Percentiles rank a stretch among this genome's conserved stretches.
phyloP scores from a whole-genome alignment of 2,113 vertebrate species.

The Lepus americanus region DNA sequence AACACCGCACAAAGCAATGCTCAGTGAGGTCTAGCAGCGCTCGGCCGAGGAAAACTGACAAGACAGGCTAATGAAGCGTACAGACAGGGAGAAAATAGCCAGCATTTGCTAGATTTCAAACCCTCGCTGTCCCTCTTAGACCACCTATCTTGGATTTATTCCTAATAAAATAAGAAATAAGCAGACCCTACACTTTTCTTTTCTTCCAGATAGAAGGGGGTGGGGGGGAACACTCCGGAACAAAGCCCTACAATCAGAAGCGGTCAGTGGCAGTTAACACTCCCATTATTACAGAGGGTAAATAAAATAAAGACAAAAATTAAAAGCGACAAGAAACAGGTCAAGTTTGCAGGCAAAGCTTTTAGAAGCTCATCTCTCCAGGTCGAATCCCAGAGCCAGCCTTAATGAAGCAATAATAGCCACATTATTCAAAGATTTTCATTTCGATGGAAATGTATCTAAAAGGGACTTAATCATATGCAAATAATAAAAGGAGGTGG shows the following conservation, averaged over 20 bases:
- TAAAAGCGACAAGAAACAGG: constrained; percentile 98
- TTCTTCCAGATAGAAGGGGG: constrained; percentile 70
- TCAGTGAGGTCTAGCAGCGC: constrained; percentile 95
- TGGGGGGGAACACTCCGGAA: constrained; percentile 54
- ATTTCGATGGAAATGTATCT: constrained; percentile 96
- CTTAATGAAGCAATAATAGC: constrained; percentile 99
- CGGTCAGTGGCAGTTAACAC: constrained; percentile 76
- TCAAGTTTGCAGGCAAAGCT: constrained; percentile 95
- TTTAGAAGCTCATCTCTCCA: constrained; percentile 95
- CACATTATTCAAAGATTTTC: constrained; percentile 97
- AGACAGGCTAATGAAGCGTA: constrained; percentile 96
- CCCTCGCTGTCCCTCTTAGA: constrained; percentile 85
- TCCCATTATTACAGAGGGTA: constrained; percentile 88
- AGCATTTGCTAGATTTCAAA: constrained; percentile 92
- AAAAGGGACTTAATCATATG: constrained; percentile 98
- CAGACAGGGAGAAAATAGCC: constrained; percentile 92
- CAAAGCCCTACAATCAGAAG: constrained; percentile 83
- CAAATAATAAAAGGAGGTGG: constrained; percentile 95
- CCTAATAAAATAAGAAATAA: constrained; percentile 85
- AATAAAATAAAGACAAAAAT: constrained; percentile 93
- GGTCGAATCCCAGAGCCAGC: constrained; percentile 95
- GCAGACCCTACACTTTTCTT: constrained; percentile 79
- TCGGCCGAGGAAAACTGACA: constrained; percentile 95
- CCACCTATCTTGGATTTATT: constrained; percentile 90
- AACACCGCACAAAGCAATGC: constrained; percentile 93